These are phyloP conservation scores for Pterophyllum scalare DNA, from an alignment of 2,113 vertebrate genomes.

Conservation along the genomic window DNA sequence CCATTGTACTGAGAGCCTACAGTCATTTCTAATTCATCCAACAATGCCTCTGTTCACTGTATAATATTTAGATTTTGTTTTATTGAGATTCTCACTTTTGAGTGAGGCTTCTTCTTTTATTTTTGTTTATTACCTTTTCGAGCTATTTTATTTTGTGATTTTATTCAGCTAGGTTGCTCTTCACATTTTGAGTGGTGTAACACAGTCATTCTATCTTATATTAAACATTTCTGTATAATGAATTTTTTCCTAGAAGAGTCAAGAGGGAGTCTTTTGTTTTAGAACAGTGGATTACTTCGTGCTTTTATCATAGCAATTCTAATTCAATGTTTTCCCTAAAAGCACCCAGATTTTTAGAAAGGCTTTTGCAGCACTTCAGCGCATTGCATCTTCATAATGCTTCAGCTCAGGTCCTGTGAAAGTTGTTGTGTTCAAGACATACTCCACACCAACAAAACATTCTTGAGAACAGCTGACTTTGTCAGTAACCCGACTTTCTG, in stretches of 20 bases:
- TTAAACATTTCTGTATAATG: neutral
- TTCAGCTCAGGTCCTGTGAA: no score
- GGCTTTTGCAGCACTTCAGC: no score
- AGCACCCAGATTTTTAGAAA: no score
- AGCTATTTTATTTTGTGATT: neutral
- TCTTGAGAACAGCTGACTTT: neutral
- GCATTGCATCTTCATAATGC: no score
- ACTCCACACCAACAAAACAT: neutral
- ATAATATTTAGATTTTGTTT: neutral
- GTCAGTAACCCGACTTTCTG: neutral
- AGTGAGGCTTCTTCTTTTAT: no score
- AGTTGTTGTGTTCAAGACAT: no score
- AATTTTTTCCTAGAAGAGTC: neutral
- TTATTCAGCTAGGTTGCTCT: neutral
- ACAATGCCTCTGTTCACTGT: neutral
- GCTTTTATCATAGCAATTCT: neutral
- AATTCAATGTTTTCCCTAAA: neutral
- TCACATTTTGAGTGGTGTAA: neutral
- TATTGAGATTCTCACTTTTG: neutral
- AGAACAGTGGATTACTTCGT: neutral
- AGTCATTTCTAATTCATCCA: neutral
- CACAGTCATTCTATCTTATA: neutral
- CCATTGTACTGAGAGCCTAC: fast-evolving
- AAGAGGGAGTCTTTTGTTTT: neutral
- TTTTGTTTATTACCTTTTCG: neutral